Evolutionary conservation across 2,888 invertebrate species (phyloP), one percentile per base, ranked within the genome.

Genomic region (Baronia brevicornis): DNA sequence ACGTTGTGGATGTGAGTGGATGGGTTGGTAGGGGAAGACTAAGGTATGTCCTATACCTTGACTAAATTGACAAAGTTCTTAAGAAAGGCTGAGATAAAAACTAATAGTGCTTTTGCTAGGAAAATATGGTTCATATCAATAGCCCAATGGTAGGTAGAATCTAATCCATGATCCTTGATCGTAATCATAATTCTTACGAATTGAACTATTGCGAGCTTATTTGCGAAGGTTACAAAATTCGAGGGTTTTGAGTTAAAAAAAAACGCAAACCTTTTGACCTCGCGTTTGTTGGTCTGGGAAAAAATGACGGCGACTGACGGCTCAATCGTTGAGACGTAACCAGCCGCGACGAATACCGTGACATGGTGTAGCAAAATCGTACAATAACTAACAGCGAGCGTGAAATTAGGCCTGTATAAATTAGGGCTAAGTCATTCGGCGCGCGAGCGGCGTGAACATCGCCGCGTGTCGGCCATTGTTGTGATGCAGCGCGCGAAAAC

Each of bases 371-470:
- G 66, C 70, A 31, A 62, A 63, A 66, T 72, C 69, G 60, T 64
- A 79, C 82, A 80, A 80, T 77, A 61, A 64, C 54, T 66, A 75
- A 65, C 70, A 77, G 64, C 64, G 56, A 65, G 59, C 80, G 74
- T 82, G 75, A 84, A 84, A 84, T 82, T 72, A 78, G 70, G 46
- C 52, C 59, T 51, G 61, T 61, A 67, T 65, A 61, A 78, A 72
- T 79, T 70, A 78, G 72, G 74, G 75, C 74, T 58, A 63, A 61
- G 54, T 66, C 61, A 66, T 65, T 67, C 59, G 61, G 54, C 41
- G 56, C 44, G 40, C 54, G 54, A 68, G 44, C 60, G 53, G 67
- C 72, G 68, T 73, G 64, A 60, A 71, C 63, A 34, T 39, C 34
- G 78, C 73, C 79, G 74, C 80, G 80, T 80, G 80, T 38, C 69